A percentile compares a stretch with the other conserved stretches of the same genome.
phyloP scores from a whole-genome alignment of 1,140 invertebrate genomes.

The Tigriopus japonicus region DNA sequence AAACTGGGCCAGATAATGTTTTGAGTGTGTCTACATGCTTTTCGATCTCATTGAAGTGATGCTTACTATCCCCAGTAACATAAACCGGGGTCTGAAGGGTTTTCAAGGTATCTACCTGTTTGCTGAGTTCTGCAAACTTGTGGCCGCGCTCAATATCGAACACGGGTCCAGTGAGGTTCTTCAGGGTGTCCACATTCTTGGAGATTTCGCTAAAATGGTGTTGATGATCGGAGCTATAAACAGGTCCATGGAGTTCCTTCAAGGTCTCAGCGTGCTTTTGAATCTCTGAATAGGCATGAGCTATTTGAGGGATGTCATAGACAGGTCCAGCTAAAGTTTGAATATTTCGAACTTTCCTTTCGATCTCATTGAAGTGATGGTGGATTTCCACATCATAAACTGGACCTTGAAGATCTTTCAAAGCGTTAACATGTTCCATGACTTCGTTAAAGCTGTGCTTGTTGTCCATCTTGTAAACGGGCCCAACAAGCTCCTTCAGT shows the following conservation, averaged over 20 bases:
- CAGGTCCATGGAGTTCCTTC: slow-evolving; percentile 6
- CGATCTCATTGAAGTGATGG: slow-evolving; percentile 12
- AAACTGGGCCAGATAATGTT: slow-evolving; percentile 1
- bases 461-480: background rate
- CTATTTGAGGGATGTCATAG: background rate
- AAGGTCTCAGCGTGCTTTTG: slow-evolving; percentile 9
- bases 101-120: slow-evolving; percentile 6
- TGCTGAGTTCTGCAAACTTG: background rate
- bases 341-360: background rate
- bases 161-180: slow-evolving; percentile 7
- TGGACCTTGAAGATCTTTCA: slow-evolving; percentile 9
- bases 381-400: slow-evolving; percentile 3
- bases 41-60: slow-evolving; percentile 9
- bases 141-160: slow-evolving; percentile 3
- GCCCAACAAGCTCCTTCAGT: slow-evolving; percentile 3
- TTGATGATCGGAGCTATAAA: slow-evolving; percentile 7
- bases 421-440: background rate
- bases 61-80: background rate
- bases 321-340: slow-evolving; percentile 9
- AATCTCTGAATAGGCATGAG: slow-evolving; percentile 5
- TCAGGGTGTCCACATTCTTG: slow-evolving; percentile 6
- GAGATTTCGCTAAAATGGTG: slow-evolving; percentile 12
- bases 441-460: slow-evolving; percentile 9
- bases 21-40: slow-evolving; percentile 12
- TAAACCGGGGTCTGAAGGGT: slow-evolving; percentile 5